Conservation (phyloP, 2,113 vertebrate genomes). For the Axis porcinus region DNA sequence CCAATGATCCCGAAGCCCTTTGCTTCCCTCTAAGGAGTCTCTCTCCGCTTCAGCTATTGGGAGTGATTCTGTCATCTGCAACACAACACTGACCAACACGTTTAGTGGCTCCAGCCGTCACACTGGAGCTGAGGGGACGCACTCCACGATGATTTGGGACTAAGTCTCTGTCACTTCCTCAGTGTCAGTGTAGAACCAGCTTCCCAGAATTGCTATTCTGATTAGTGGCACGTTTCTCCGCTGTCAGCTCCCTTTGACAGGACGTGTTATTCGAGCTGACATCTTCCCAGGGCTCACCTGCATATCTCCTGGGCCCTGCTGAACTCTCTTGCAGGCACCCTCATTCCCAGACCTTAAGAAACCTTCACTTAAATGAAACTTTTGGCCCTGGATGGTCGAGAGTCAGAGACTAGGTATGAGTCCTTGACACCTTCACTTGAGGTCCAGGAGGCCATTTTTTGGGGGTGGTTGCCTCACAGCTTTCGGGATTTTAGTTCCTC, state of each 20-base stretch:
- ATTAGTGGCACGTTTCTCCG: neutral
- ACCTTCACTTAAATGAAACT: neutral
- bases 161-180: neutral
- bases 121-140: neutral
- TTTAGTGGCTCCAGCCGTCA: neutral
- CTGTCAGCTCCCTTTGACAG: neutral
- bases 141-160: neutral
- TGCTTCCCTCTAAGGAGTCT: neutral
- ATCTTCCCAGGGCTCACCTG: neutral
- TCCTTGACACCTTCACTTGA: neutral
- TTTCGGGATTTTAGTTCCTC: neutral
- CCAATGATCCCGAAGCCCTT: neutral
- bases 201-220: neutral
- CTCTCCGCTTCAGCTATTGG: neutral
- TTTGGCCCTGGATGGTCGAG: neutral
- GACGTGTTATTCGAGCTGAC: neutral
- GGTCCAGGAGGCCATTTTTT: neutral
- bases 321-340: neutral
- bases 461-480: neutral
- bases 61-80: neutral
- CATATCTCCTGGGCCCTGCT: neutral
- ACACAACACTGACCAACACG: neutral
- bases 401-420: neutral
- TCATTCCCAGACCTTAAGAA: neutral
- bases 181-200: neutral